Evolutionary conservation across 2,113 vertebrate genomes (phyloP).

Genomic region (Platysteira castanea): DNA sequence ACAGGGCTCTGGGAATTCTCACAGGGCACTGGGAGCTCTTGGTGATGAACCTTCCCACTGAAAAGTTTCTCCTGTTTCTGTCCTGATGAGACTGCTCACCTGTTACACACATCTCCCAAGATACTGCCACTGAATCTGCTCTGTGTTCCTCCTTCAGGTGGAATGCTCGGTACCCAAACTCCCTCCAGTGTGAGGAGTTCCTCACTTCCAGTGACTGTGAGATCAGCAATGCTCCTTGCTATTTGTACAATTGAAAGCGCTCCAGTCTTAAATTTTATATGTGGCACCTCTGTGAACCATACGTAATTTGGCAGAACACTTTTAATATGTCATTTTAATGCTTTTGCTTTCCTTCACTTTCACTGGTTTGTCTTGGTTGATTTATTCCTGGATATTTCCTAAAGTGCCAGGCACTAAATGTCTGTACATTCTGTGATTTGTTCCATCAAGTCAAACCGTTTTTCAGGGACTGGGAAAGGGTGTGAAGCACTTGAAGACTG

Average conservation of each 20-base stretch:
- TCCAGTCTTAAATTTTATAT: constrained; percentile 3
- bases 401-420: not conserved
- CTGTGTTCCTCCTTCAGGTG: not conserved
- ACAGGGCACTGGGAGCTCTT: fast-evolving
- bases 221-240: not conserved
- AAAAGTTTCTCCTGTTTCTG: not conserved
- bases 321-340: constrained; percentile 17
- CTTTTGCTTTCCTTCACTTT: not conserved
- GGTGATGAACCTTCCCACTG: not conserved
- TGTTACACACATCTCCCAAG: fast-evolving
- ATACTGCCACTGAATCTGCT: not conserved
- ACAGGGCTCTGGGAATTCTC: too few species aligned
- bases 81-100: not conserved
- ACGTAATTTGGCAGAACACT: constrained; percentile 1
- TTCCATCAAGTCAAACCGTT: not conserved
- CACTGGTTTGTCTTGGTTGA: not conserved
- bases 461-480: not conserved
- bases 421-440: not conserved
- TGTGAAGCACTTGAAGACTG: not conserved
- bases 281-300: constrained; percentile 15
- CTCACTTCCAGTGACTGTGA: not conserved
- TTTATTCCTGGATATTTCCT: constrained; percentile 18
- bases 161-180: not conserved
- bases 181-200: not conserved
- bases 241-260: not conserved